Percentiles rank a stretch among this genome's conserved stretches.
phyloP scores from a whole-genome alignment of 2,113 vertebrate genomes.

The Ondatra zibethicus region DNA sequence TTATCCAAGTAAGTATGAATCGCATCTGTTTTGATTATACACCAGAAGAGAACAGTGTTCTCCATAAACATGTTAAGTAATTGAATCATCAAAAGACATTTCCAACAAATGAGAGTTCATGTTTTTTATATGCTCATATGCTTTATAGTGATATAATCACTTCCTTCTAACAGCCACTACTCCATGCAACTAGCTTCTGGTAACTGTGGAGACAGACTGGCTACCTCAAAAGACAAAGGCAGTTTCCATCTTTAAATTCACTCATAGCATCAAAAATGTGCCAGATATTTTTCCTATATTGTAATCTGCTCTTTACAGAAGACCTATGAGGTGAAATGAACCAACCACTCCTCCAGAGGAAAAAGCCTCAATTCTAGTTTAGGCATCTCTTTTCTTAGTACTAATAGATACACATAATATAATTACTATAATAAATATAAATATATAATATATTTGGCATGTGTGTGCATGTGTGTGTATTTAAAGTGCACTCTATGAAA shows the following conservation, averaged over 20 bases:
- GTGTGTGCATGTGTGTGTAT: background rate
- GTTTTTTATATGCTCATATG: background rate
- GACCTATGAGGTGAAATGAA: background rate
- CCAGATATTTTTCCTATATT: background rate
- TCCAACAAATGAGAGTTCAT: background rate
- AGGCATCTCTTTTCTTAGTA: background rate
- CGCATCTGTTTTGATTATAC: background rate
- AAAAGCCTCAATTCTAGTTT: background rate
- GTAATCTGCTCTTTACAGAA: background rate
- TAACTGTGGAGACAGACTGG: background rate
- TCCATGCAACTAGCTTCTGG: background rate
- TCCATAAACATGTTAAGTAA: background rate
- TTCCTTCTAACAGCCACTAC: background rate
- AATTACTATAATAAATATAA: background rate
- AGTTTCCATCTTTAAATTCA: background rate
- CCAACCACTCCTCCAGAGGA: background rate
- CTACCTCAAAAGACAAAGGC: background rate
- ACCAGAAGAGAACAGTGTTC: background rate
- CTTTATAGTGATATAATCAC: background rate
- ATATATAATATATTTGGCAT: background rate
- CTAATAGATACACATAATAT: background rate
- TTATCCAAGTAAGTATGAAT: background rate
- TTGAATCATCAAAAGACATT: background rate
- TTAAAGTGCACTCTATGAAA: background rate
- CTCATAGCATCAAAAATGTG: background rate